These are phyloP conservation scores for Malurus alboscapulatus DNA, from an alignment of 2,113 vertebrate genomes.

Conservation along the genomic window DNA sequence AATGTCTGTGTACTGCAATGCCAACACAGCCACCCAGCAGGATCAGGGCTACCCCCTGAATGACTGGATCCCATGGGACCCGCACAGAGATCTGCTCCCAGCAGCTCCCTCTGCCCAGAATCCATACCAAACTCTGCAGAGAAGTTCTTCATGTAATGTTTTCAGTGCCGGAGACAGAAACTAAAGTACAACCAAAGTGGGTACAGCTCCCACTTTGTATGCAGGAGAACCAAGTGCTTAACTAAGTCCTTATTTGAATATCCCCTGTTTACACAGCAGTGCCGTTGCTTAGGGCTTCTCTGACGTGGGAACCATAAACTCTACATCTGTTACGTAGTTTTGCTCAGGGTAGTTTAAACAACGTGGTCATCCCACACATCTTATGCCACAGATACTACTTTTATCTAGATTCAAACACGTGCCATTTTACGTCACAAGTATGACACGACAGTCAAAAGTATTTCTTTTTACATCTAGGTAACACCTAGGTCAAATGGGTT, in stretches of 20 bases:
- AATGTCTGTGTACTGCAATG: fast-evolving
- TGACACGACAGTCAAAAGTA: background rate
- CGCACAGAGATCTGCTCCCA: background rate
- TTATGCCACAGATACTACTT: background rate
- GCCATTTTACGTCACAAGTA: background rate
- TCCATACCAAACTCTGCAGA: background rate
- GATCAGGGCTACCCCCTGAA: background rate
- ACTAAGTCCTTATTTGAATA: background rate
- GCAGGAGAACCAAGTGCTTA: background rate
- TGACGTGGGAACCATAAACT: background rate
- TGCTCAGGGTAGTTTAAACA: background rate
- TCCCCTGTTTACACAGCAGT: background rate
- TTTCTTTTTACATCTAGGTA: background rate
- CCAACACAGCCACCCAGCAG: background rate
- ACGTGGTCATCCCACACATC: background rate
- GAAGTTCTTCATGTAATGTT: background rate
- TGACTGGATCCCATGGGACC: fast-evolving
- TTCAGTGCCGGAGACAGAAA: background rate
- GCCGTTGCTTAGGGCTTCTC: background rate
- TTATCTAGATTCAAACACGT: background rate
- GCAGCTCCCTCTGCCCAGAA: background rate
- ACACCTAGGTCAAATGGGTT: background rate
- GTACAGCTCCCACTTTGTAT: background rate
- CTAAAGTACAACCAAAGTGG: background rate
- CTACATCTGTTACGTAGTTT: background rate